These are phyloP conservation scores for Brachionus sp. DNA, from an alignment of 1,140 invertebrate species.

Conservation along the genomic window DNA sequence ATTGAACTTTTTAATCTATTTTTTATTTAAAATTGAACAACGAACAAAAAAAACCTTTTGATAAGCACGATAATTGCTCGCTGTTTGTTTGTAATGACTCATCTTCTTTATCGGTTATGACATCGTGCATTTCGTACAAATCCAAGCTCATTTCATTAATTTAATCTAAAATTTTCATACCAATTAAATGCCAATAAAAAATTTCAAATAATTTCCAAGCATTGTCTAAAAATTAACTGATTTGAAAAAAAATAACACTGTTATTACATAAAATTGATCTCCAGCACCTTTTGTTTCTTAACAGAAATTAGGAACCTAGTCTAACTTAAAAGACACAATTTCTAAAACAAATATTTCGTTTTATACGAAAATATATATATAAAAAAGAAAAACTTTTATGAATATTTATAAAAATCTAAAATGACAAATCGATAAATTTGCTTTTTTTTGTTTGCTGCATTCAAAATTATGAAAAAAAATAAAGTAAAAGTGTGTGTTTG, in stretches of 20 bases:
- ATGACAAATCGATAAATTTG: conserved; percentile 31
- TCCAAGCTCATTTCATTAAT: background rate
- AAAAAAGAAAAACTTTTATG: conserved; percentile 9
- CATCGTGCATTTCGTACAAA: background rate
- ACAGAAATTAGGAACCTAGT: too few species aligned
- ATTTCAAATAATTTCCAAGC: too few species aligned
- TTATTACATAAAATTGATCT: too few species aligned
- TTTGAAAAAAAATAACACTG: too few species aligned
- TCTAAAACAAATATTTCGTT: background rate
- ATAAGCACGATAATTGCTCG: conserved; percentile 7
- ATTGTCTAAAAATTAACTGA: too few species aligned
- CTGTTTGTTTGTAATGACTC: background rate
- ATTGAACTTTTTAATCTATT: conserved; percentile 18
- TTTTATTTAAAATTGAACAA: background rate
- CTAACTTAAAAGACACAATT: background rate
- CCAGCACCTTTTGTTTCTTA: too few species aligned
- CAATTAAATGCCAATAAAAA: too few species aligned
- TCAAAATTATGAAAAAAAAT: conserved; percentile 18
- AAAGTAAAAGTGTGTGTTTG: background rate
- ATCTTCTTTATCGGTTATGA: background rate
- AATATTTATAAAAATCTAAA: conserved; percentile 36
- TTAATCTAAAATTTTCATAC: too few species aligned
- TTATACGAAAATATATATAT: background rate
- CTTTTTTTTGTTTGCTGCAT: conserved; percentile 16
- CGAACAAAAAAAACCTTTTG: background rate